Evolutionary conservation across 2,113 vertebrate species (phyloP), one percentile per base, ranked within the genome.

Genomic region (Sinocyclocheilus grahami): DNA sequence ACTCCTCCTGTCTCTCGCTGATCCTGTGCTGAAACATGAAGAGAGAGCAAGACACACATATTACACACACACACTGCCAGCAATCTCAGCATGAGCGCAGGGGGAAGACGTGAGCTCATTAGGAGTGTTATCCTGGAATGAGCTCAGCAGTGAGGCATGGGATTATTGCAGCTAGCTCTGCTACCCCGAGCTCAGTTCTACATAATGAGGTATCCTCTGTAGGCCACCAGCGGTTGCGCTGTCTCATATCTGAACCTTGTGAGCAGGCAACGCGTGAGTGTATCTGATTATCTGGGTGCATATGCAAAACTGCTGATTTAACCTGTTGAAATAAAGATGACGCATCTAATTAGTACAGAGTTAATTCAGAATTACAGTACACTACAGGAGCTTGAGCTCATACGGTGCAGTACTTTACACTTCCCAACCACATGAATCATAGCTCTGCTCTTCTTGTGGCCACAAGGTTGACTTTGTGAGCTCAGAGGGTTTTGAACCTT

Each of bases 81-180:
- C 92, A 85, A 86, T 84, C 90, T 85, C 89, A 83, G 85, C 84
- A 89, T 89, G 91, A 93, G 88, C 91, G 89, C 88, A 91, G 85
- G 76, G 92, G 91, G 87, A 91, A 90, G 90, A 88, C 86, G 86
- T 48, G 89, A 89, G 90, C 93, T 94, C 94, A 93, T 94, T 95
- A 95, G 90, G 90, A 90, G 91, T 87, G 86, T 89, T 88, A 71
- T 90, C 90, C 91, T 92, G 92, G 91, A 93, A 88, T 78, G 85
- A 93, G 91, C 90, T 91, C 88, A 90, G 86, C 24, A 58, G 89
- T 90, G 90, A 92, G 91, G 90, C 90, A 86, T 86, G 93, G 91
- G 92, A 92, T 42, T 85, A 90, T 90, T 65, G 65, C 83, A 75
- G 27, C 80, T 84, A 86, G 77, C 55, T 86, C 80, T 71, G 14